Percentiles rank a stretch among this genome's conserved stretches.
These are phyloP conservation scores for Brenthis ino DNA, from an alignment of 2,888 invertebrate genomes.

Conservation along the genomic window DNA sequence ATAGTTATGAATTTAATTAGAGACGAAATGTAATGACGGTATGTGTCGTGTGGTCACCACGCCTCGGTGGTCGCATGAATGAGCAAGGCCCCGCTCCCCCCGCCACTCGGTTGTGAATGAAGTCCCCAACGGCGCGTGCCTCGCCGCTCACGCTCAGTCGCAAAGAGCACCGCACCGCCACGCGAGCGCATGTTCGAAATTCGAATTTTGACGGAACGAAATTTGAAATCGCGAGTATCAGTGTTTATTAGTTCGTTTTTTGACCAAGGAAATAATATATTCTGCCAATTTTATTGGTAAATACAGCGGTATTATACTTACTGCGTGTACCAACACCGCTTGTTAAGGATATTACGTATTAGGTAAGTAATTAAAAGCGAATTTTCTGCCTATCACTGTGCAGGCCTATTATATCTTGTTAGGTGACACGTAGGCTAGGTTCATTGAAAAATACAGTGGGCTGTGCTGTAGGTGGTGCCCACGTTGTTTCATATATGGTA, in stretches of 20 bases:
- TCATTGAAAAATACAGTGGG: conserved; percentile 72
- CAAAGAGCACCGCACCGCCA: conserved; percentile 68
- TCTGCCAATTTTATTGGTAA: conserved; percentile 2
- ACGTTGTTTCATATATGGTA: conserved; percentile 69
- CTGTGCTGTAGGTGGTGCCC: conserved; percentile 73
- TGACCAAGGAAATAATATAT: conserved; percentile 16
- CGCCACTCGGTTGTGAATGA: conserved; percentile 78
- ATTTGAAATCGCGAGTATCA: conserved; percentile 64
- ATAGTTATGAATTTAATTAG: conserved; percentile 9
- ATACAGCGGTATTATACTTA: too few species aligned
- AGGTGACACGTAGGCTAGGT: conserved; percentile 72
- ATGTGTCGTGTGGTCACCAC: conserved; percentile 37
- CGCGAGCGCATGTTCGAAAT: conserved; percentile 66
- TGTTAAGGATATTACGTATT: conserved; percentile 48
- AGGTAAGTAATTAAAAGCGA: conserved; percentile 69
- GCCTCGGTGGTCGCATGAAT: conserved; percentile 68
- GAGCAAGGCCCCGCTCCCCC: conserved; percentile 61
- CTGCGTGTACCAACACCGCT: conserved; percentile 1
- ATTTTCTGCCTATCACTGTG: conserved; percentile 53
- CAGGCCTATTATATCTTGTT: conserved; percentile 47
- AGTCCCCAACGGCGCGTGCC: conserved; percentile 78
- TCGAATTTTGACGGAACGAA: conserved; percentile 65
- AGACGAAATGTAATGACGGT: conserved; percentile 22
- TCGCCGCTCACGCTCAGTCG: conserved; percentile 73
- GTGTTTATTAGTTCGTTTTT: conserved; percentile 48